These are phyloP conservation scores for Mormyrus lacerda DNA, from an alignment of 2,113 vertebrate species.

Conservation along the genomic window DNA sequence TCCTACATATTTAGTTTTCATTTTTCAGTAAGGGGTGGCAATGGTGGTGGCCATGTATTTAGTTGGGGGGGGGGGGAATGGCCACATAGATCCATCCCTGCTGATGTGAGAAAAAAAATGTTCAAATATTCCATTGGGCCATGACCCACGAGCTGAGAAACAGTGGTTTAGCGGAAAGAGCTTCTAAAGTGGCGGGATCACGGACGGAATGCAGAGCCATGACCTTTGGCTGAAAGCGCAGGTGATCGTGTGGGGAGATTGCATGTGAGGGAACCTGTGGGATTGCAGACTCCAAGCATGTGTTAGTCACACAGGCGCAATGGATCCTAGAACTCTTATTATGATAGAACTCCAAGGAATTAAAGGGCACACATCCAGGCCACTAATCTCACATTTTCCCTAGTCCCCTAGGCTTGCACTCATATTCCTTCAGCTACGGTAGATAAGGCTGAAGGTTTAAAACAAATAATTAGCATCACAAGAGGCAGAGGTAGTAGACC, in stretches of 20 bases:
- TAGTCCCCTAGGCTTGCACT: not conserved
- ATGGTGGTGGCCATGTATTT: not conserved
- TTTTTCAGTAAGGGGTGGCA: not conserved
- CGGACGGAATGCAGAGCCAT: not conserved
- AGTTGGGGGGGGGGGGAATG: too few species aligned
- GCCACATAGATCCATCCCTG: not conserved
- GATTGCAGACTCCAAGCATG: not conserved
- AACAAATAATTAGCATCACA: conserved; percentile 9
- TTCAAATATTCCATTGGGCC: not conserved
- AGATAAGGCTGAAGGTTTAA: not conserved
- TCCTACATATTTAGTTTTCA: not conserved
- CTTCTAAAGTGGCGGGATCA: not conserved
- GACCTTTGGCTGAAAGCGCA: not conserved
- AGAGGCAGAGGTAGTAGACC: not conserved
- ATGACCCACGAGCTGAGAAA: not conserved
- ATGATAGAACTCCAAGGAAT: not conserved
- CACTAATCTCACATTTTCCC: not conserved
- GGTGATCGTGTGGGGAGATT: not conserved
- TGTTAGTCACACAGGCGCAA: not conserved
- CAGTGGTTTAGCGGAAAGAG: not conserved
- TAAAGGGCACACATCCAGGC: not conserved
- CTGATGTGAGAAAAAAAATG: not conserved
- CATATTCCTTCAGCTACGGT: not conserved
- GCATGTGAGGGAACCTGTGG: not conserved
- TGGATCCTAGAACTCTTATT: not conserved